A percentile compares a stretch with the other conserved stretches of the same genome.
phyloP scores from a whole-genome alignment of 2,797 vertebrate genomes.

The Parauchenoglanis ngamensis region DNA sequence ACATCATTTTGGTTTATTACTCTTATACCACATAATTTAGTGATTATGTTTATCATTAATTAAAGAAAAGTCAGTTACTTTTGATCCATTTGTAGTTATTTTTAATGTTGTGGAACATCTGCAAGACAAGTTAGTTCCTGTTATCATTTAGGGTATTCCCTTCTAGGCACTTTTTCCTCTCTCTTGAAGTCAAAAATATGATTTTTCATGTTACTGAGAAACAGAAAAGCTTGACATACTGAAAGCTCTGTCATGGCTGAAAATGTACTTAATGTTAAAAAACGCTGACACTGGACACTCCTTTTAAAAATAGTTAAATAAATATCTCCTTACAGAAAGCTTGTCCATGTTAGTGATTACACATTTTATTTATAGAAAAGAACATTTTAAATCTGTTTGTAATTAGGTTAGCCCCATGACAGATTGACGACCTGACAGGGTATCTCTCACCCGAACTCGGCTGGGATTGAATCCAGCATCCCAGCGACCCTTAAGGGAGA shows the following conservation, averaged over 20 bases:
- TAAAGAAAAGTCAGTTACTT: neutral
- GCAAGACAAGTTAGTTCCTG: neutral
- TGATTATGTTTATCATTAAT: neutral
- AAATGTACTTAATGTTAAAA: neutral
- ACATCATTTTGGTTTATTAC: neutral
- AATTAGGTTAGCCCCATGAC: neutral
- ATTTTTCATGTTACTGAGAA: neutral
- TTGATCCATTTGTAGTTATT: neutral
- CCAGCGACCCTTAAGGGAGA: too few relatives aligned
- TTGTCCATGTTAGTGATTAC: neutral
- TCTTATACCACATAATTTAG: neutral
- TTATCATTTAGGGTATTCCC: neutral
- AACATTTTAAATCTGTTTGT: neutral
- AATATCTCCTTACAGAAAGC: neutral
- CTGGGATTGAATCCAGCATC: too few relatives aligned
- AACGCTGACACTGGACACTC: neutral
- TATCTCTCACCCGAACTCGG: too few relatives aligned
- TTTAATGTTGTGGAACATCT: neutral
- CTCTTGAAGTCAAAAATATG: neutral
- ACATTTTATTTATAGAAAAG: neutral
- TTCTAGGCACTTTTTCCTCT: neutral
- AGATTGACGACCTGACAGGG: too few relatives aligned
- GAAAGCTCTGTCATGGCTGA: neutral
- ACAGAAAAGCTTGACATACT: neutral
- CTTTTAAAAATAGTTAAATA: neutral